Conservation (phyloP, 2,113 vertebrate genomes). For the Peucedramus taeniatus region DNA sequence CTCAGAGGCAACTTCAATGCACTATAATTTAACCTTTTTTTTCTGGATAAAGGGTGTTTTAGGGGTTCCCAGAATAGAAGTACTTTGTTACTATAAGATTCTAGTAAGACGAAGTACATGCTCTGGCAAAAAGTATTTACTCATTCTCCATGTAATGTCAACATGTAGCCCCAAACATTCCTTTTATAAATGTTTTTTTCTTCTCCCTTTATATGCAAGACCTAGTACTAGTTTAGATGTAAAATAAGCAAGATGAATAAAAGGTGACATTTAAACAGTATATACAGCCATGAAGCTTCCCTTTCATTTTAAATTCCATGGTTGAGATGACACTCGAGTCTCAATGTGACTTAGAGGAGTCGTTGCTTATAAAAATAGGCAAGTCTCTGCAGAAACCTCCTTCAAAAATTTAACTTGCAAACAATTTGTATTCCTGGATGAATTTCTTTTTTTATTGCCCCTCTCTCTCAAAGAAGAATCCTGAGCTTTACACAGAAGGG, state of each 20-base stretch:
- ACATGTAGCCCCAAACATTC: background rate
- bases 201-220: background rate
- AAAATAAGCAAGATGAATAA: background rate
- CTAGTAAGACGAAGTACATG: background rate
- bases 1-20: background rate
- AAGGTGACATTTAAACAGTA: background rate
- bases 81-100: slow-evolving; percentile 25
- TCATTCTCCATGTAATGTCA: background rate
- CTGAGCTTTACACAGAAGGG: background rate
- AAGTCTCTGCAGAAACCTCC: background rate
- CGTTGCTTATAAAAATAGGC: background rate
- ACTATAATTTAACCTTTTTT: slow-evolving; percentile 17
- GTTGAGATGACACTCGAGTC: background rate
- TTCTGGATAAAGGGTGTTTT: slow-evolving; percentile 1
- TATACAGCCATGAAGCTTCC: background rate
- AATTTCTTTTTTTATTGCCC: background rate
- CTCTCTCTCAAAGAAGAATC: background rate
- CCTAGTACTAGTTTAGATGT: background rate
- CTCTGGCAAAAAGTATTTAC: background rate
- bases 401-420: background rate
- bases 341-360: background rate
- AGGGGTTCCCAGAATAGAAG: background rate
- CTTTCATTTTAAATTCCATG: background rate
- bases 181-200: background rate
- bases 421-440: background rate